Conservation (phyloP, 2,888 invertebrate species). For the Cryptophagus acutangulus region DNA sequence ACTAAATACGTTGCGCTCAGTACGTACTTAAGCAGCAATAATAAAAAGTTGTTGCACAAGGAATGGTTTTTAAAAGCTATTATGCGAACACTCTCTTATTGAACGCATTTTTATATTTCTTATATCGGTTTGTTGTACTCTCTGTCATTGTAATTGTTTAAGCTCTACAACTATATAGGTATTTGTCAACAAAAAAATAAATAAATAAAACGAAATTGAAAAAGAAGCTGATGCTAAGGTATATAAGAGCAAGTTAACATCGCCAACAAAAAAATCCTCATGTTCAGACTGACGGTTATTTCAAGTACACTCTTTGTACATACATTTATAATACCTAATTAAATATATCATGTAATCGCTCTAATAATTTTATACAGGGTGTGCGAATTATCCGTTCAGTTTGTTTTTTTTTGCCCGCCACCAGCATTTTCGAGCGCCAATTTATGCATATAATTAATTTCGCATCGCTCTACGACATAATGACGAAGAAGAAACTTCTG, state of each 20-base stretch:
- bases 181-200: slow-evolving; percentile 34
- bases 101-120: slow-evolving; percentile 13
- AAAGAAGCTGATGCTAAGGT: no score
- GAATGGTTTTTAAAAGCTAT: slow-evolving; percentile 1
- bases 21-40: no score
- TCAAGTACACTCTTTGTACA: slow-evolving; percentile 26
- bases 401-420: no score
- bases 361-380: no score
- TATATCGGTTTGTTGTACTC: slow-evolving; percentile 28
- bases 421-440: slow-evolving; percentile 3
- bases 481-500: no score
- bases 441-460: neutral
- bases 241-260: slow-evolving; percentile 36
- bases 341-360: no score
- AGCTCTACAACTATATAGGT: slow-evolving; percentile 34
- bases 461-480: no score
- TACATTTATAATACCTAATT: neutral
- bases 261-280: slow-evolving; percentile 31
- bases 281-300: slow-evolving; percentile 30
- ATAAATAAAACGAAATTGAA: no score
- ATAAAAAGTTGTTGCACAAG: slow-evolving; percentile 1
- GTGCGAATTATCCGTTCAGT: no score
- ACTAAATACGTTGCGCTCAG: no score
- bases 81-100: neutral
- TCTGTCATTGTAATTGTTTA: slow-evolving; percentile 34